A percentile compares a stretch with the other conserved stretches of the same genome.
These are phyloP conservation scores for Drosophila willistoni DNA, from an alignment of 1,140 invertebrate genomes.

Conservation along the genomic window DNA sequence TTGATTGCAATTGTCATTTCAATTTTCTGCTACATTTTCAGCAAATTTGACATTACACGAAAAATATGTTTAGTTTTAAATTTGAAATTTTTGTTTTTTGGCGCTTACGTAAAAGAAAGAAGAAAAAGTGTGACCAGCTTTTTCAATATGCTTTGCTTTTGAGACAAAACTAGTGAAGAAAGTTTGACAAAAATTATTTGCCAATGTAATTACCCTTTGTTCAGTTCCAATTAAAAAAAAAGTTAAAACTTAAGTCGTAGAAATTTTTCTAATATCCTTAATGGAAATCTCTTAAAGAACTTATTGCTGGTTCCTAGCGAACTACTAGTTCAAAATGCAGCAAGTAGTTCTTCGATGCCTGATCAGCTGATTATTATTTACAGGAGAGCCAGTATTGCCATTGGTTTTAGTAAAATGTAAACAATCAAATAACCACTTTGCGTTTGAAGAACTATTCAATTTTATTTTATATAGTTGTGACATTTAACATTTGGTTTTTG, in stretches of 20 bases:
- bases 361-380: slow-evolving; percentile 1
- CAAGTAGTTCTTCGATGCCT: not conserved
- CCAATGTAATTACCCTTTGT: too few species aligned
- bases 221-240: too few species aligned
- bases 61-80: not conserved
- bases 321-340: not conserved
- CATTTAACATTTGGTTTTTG: not conserved
- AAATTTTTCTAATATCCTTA: too few species aligned
- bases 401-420: not conserved
- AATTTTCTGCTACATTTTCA: slow-evolving; percentile 33
- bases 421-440: not conserved
- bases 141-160: not conserved
- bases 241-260: too few species aligned
- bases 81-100: not conserved
- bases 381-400: not conserved
- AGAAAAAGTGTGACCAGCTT: not conserved
- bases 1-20: slow-evolving; percentile 44
- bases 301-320: not conserved
- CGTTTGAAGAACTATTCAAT: not conserved
- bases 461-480: not conserved
- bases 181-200: too few species aligned
- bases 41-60: not conserved
- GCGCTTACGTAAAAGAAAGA: not conserved
- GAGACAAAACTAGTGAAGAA: too few species aligned
- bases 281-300: not conserved